Evolutionary conservation across 2,113 vertebrate genomes (phyloP), one percentile per base, ranked within the genome.

Genomic region (Xerus inauris): DNA sequence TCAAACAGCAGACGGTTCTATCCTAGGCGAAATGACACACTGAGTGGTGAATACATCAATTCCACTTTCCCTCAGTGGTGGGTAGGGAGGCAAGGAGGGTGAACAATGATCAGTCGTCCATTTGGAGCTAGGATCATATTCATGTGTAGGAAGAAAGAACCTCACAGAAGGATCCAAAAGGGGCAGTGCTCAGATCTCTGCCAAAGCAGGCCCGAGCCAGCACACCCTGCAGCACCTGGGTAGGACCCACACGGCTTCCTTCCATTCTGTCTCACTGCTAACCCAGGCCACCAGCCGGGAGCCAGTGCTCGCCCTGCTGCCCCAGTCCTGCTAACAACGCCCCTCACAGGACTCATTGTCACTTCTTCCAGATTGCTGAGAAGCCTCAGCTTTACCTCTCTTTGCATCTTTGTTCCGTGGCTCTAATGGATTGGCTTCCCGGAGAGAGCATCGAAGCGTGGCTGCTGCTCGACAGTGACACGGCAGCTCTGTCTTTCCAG

Each of bases 211-310:
- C 40, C 45, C 2, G n/a, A 17, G 45, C 40, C n/a, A 51, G 54
- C 8, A 35, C 0, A 0, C 20, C 19, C 24, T 0, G 19, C 8
- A 0, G 64, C 32, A 5, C 19, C 28, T 38, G 3, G 49, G 26
- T 3, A 13, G 38, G 38, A 1, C 0, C 2, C 35, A 3, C 0
- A 0, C 8, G 9, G 24, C 30, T 13, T 0, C 75, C 30, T 13
- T 0, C 75, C n/a, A 14, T 6, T 0, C 28, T 67, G 30, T 10
- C 80, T 26, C 20, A 10, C 11, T 9, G 42, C 67, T 38, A 59
- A 45, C 22, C 40, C 26, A 51, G 86, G 26, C 67, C 45, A 11
- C 17, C 0, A 2, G 22, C 13, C 69, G 54, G 12, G 73, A 91
- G 80, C 67, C 89, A 67, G 59, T 16, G 62, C 32, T 42, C 38